Conservation (phyloP, 2,888 invertebrate species). For the Sphinx pinastri region DNA sequence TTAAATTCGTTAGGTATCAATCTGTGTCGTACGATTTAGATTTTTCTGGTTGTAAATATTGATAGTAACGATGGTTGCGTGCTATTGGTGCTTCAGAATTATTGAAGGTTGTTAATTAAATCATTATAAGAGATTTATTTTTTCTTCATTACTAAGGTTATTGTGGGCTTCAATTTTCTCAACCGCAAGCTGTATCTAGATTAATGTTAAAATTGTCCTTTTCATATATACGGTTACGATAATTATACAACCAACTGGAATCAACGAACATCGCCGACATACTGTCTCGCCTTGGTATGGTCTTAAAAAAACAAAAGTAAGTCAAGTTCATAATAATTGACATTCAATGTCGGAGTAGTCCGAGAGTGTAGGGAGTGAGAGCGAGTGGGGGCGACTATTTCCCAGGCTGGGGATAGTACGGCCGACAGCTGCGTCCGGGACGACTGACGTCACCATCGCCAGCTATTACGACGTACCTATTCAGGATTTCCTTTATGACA, state of each 20-base stretch:
- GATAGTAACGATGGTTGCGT: background rate
- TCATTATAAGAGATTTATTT: too few species aligned
- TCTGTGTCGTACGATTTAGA: background rate
- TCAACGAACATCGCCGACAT: background rate
- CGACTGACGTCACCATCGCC: constrained; percentile 47
- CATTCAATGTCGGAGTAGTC: constrained; percentile 57
- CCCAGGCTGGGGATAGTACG: constrained; percentile 56
- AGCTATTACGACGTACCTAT: constrained; percentile 12
- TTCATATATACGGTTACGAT: background rate
- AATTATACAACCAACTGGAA: background rate
- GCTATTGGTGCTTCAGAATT: background rate
- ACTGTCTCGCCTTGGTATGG: background rate
- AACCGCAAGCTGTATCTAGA: background rate
- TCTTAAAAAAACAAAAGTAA: constrained; percentile 43
- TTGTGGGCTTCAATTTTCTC: background rate
- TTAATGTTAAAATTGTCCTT: background rate
- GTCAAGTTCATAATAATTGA: constrained; percentile 66
- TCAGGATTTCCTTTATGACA: constrained; percentile 28
- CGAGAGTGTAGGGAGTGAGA: constrained; percentile 42
- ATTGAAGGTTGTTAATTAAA: background rate
- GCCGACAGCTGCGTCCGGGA: constrained; percentile 54
- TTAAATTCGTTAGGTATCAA: background rate
- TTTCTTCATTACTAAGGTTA: background rate
- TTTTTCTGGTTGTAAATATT: background rate
- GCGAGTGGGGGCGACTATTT: constrained; percentile 61